A percentile compares a stretch with the other conserved stretches of the same genome.
Conservation (phyloP, 2,888 invertebrate species). For the Glomeris marginata region DNA sequence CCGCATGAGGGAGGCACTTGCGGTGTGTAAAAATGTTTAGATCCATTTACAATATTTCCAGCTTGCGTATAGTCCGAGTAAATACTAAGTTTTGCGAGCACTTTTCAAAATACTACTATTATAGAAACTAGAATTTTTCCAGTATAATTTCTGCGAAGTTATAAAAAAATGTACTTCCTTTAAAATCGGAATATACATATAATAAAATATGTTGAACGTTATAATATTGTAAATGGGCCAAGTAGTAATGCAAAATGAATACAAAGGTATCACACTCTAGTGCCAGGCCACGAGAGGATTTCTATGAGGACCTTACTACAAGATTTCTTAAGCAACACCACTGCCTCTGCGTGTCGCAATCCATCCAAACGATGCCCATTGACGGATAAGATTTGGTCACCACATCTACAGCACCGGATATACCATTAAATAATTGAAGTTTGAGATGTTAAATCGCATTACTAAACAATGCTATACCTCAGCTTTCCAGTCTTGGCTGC, state of each 20-base stretch:
- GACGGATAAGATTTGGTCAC: constrained; percentile 33
- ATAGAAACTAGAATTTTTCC: too few species aligned
- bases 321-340: constrained; percentile 31
- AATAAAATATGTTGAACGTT: too few species aligned
- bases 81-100: too few species aligned
- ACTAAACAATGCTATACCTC: constrained; percentile 16
- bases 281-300: constrained; percentile 36
- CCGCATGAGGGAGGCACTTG: too few species aligned
- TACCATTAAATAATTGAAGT: not conserved
- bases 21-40: too few species aligned
- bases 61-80: too few species aligned
- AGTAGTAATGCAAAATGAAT: not conserved
- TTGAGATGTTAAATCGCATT: not conserved
- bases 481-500: constrained; percentile 28
- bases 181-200: too few species aligned
- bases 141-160: too few species aligned
- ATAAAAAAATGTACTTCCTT: too few species aligned
- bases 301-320: constrained; percentile 30
- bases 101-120: too few species aligned
- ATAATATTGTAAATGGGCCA: too few species aligned
- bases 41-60: too few species aligned
- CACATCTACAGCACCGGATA: constrained; percentile 27
- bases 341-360: constrained; percentile 31
- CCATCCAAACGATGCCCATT: constrained; percentile 31
- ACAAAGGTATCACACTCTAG: constrained; percentile 19